These are phyloP conservation scores for Aspidiotus rigidus DNA, from an alignment of 2,888 invertebrate genomes.

Conservation along the genomic window DNA sequence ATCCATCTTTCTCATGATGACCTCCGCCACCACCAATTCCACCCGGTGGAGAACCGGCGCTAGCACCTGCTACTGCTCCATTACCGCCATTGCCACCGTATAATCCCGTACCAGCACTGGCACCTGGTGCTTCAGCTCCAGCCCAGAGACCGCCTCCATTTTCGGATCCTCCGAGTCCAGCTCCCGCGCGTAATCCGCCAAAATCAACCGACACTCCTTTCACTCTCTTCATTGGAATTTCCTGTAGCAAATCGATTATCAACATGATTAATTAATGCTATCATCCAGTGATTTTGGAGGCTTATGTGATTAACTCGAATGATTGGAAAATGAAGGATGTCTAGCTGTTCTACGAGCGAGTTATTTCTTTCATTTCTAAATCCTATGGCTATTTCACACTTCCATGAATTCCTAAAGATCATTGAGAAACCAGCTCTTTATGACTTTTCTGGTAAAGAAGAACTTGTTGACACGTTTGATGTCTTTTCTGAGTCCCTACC, in stretches of 20 bases:
- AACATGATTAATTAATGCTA: too few species aligned
- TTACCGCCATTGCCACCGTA: slow-evolving; percentile 28
- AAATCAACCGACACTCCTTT: slow-evolving; percentile 37
- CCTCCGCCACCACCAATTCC: background rate
- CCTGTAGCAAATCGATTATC: slow-evolving; percentile 17
- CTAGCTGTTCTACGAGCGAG: too few species aligned
- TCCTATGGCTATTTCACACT: too few species aligned
- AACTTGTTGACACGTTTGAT: too few species aligned
- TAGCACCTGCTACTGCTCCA: slow-evolving; percentile 19
- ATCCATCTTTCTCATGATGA: slow-evolving; percentile 22
- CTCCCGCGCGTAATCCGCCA: slow-evolving; percentile 39
- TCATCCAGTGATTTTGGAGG: too few species aligned
- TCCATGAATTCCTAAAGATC: too few species aligned
- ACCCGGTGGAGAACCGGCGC: slow-evolving; percentile 25
- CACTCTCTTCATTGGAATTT: slow-evolving; percentile 30
- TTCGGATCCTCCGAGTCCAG: slow-evolving; percentile 36
- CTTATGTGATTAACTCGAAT: too few species aligned
- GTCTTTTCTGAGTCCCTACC: too few species aligned
- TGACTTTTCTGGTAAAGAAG: too few species aligned
- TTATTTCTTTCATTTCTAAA: too few species aligned
- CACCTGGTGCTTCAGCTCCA: slow-evolving; percentile 34
- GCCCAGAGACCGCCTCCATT: slow-evolving; percentile 34
- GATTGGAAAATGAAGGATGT: too few species aligned
- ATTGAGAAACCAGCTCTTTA: too few species aligned
- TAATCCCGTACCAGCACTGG: slow-evolving; percentile 33